phyloP scores from a whole-genome alignment of 2,113 vertebrate species.

The Polypterus senegalus region DNA sequence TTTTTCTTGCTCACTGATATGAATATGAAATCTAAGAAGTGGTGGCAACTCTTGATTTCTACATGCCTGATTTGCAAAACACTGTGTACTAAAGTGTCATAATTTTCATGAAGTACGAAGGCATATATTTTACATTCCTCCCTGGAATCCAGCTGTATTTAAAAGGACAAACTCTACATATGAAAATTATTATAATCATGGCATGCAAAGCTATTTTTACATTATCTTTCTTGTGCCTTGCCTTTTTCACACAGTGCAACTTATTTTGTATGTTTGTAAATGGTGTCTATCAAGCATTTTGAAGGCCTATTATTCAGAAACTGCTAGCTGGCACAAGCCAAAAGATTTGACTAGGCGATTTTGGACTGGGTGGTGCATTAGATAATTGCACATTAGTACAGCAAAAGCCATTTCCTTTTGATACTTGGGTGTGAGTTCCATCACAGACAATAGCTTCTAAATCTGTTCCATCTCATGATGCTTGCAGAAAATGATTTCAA shows the following conservation, averaged over 20 bases:
- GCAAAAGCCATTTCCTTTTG: not conserved
- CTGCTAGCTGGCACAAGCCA: no score
- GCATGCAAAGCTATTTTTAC: not conserved
- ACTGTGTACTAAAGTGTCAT: not conserved
- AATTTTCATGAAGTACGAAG: not conserved
- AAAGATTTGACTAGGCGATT: not conserved
- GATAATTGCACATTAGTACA: not conserved
- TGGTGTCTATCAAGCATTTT: no score
- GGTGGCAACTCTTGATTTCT: no score
- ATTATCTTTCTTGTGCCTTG: no score
- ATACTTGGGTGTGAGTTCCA: not conserved
- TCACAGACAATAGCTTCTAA: not conserved
- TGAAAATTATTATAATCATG: not conserved
- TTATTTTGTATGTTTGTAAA: not conserved
- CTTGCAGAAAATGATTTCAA: no score
- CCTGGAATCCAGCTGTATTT: not conserved
- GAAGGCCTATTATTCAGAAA: no score
- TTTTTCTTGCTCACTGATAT: no score
- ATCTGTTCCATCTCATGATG: not conserved
- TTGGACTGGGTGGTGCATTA: not conserved
- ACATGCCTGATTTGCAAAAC: no score
- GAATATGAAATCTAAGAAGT: no score
- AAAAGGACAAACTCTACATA: not conserved
- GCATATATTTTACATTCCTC: constrained; percentile 1
- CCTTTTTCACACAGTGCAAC: not conserved